Conservation (phyloP, 2,888 invertebrate genomes). For the Ctena decussata region DNA sequence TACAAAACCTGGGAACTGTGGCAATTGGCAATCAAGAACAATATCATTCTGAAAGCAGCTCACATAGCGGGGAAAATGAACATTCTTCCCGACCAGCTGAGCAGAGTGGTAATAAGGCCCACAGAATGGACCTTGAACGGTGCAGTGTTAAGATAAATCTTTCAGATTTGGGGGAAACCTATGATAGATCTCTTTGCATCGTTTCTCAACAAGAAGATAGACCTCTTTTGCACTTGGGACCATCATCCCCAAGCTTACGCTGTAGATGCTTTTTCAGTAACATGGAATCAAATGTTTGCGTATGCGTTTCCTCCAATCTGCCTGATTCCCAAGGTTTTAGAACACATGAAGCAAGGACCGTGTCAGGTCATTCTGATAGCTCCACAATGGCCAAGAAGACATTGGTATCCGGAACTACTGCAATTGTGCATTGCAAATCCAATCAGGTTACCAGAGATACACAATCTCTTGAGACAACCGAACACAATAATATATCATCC, state of each 20-base stretch:
- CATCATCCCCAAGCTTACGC: slow-evolving; percentile 28
- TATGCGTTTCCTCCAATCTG: slow-evolving; percentile 55
- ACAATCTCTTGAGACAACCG: background rate
- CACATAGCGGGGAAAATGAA: slow-evolving; percentile 33
- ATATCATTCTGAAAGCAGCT: slow-evolving; percentile 18
- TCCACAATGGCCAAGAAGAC: slow-evolving; percentile 36
- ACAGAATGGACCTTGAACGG: slow-evolving; percentile 41
- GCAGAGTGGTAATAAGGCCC: background rate
- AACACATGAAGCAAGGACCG: slow-evolving; percentile 6
- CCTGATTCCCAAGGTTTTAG: slow-evolving; percentile 44
- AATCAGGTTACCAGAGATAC: background rate
- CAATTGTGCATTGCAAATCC: slow-evolving; percentile 1
- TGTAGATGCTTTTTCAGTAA: slow-evolving; percentile 53
- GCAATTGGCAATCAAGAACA: slow-evolving; percentile 34
- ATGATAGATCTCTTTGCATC: slow-evolving; percentile 50
- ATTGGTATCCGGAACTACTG: slow-evolving; percentile 32
- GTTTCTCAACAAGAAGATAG: slow-evolving; percentile 16
- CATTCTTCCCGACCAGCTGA: slow-evolving; percentile 32
- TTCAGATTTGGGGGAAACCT: background rate
- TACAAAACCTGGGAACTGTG: slow-evolving; percentile 49
- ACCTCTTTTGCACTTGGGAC: slow-evolving; percentile 41
- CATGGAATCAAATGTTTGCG: slow-evolving; percentile 47
- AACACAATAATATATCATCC: slow-evolving; percentile 10
- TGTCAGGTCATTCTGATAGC: slow-evolving; percentile 37
- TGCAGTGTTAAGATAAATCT: slow-evolving; percentile 13